phyloP scores from a whole-genome alignment of 2,888 invertebrate species.

The Hypselothyrea guttata region DNA sequence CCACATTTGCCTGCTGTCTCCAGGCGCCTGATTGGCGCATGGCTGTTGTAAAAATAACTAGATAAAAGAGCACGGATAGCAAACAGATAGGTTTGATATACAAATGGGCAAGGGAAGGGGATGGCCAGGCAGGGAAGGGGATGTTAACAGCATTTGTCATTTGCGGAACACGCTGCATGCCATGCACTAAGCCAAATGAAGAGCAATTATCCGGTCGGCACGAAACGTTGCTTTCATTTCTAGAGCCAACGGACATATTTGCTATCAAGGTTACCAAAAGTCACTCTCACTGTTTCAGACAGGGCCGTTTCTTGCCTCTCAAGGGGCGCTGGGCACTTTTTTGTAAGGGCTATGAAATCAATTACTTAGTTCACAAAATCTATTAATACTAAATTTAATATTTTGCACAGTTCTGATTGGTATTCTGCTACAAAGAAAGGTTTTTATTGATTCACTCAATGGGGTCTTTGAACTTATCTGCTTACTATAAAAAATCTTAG shows the following conservation, averaged over 20 bases:
- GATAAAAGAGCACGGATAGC: slow-evolving; percentile 3
- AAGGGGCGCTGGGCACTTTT: no score
- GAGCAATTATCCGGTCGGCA: slow-evolving; percentile 52
- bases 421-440: no score
- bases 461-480: no score
- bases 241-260: slow-evolving; percentile 10
- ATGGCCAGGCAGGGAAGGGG: background rate
- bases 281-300: slow-evolving; percentile 22
- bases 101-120: slow-evolving; percentile 1
- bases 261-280: slow-evolving; percentile 60
- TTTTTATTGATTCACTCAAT: no score
- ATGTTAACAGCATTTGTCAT: slow-evolving; percentile 9
- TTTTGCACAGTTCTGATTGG: no score
- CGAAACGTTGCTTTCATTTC: slow-evolving; percentile 17
- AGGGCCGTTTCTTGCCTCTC: no score
- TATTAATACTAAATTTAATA: no score
- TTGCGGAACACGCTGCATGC: slow-evolving; percentile 18
- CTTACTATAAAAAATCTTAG: no score
- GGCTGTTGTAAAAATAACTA: slow-evolving; percentile 59
- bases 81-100: slow-evolving; percentile 15
- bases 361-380: no score
- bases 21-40: slow-evolving; percentile 69
- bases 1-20: slow-evolving; percentile 22
- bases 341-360: no score
- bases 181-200: slow-evolving; percentile 46